Evolutionary conservation across 2,113 vertebrate species (phyloP).

Genomic region (Gymnocephalus cernua): DNA sequence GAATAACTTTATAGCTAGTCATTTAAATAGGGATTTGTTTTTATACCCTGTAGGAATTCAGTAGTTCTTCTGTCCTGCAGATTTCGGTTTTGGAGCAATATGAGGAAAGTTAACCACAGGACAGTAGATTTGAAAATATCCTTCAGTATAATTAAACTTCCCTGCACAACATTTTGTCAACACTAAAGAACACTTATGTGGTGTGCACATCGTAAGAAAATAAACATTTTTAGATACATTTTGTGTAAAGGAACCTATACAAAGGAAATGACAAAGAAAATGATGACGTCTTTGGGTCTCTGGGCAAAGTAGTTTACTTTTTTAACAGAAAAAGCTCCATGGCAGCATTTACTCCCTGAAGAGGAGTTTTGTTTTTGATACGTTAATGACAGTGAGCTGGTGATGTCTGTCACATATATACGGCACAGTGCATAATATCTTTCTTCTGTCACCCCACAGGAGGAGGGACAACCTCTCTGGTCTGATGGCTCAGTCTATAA

Average conservation of each 20-base stretch:
- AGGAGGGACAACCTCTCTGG: constrained; percentile 87
- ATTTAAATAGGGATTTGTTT: constrained; percentile 15
- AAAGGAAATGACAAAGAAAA: background rate
- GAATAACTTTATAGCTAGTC: background rate
- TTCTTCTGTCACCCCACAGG: constrained; percentile 74
- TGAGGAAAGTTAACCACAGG: background rate
- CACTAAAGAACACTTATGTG: background rate
- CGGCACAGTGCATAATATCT: background rate
- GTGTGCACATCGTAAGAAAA: background rate
- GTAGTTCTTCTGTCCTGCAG: constrained; percentile 3
- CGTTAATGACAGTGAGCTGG: background rate
- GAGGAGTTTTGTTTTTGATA: constrained; percentile 23
- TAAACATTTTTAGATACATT: background rate
- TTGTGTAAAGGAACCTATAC: background rate
- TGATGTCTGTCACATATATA: constrained; percentile 1
- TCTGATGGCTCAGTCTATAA: constrained; percentile 86
- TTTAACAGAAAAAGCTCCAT: background rate
- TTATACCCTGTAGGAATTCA: background rate
- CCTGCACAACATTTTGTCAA: background rate
- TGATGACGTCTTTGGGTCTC: background rate
- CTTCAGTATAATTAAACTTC: background rate
- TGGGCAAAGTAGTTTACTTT: background rate
- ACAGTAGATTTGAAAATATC: background rate
- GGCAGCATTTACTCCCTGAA: constrained; percentile 14
- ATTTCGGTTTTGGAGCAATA: background rate